Percentiles rank a stretch among this genome's conserved stretches.
Evolutionary conservation across 1,140 invertebrate species (phyloP).

Genomic region (Hycleus phaleratus): DNA sequence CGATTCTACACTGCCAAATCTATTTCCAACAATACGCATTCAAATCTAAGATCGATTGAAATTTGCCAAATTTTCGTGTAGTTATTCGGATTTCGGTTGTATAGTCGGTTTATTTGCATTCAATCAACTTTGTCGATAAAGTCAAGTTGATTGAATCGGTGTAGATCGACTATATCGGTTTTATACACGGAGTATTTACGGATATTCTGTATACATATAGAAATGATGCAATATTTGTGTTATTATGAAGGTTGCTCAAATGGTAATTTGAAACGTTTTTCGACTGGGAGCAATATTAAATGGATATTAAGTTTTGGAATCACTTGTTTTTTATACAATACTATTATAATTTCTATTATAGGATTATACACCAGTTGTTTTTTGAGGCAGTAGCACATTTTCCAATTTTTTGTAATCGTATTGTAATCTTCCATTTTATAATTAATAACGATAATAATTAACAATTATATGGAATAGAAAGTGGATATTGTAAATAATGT

Average conservation of each 20-base stretch:
- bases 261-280: constrained; percentile 9
- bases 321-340: constrained; percentile 13
- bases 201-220: no score
- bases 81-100: no score
- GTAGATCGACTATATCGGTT: neutral
- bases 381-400: neutral
- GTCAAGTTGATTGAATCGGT: no score
- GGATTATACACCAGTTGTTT: no score
- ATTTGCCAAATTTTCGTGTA: no score
- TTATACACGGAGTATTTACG: neutral
- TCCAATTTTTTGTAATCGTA: constrained; percentile 7
- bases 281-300: constrained; percentile 18
- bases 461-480: neutral
- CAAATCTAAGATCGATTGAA: no score
- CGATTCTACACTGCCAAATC: no score
- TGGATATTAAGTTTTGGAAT: constrained; percentile 6
- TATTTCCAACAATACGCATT: no score
- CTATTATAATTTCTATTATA: neutral
- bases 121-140: no score
- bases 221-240: no score
- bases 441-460: neutral
- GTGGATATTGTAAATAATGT: no score
- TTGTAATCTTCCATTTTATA: constrained; percentile 23
- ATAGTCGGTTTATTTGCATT: no score
- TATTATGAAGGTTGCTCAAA: constrained; percentile 11